These are phyloP conservation scores for Pelecanus crispus DNA, from an alignment of 2,113 vertebrate genomes.

Conservation along the genomic window DNA sequence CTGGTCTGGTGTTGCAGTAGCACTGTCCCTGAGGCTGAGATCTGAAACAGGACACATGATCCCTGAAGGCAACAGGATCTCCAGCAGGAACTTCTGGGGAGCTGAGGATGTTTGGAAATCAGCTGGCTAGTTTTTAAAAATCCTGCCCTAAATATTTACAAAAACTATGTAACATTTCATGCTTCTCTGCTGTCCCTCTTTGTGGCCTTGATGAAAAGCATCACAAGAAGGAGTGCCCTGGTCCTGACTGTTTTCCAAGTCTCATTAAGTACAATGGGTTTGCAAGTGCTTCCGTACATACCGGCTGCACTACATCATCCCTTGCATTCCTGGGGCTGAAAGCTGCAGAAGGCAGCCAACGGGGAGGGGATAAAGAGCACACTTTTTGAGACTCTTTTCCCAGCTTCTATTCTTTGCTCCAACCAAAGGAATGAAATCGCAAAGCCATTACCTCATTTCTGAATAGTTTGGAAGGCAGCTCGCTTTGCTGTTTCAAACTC, in stretches of 20 bases:
- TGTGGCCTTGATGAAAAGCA: constrained; percentile 33
- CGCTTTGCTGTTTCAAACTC: not conserved
- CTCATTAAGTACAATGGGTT: constrained; percentile 56
- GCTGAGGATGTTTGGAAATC: constrained; percentile 14
- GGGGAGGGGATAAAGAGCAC: constrained; percentile 6
- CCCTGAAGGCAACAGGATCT: not conserved
- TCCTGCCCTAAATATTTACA: constrained; percentile 48
- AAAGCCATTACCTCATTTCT: constrained; percentile 49
- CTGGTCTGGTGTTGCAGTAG: not conserved
- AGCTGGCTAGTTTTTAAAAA: not conserved
- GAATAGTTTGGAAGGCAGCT: not conserved
- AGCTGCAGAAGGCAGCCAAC: constrained; percentile 42
- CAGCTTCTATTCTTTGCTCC: constrained; percentile 37
- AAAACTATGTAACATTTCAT: constrained; percentile 19
- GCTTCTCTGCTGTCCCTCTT: not conserved
- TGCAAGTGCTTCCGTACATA: constrained; percentile 39
- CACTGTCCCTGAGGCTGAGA: not conserved
- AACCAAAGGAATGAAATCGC: constrained; percentile 34
- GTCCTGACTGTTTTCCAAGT: constrained; percentile 51
- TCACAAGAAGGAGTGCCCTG: constrained; percentile 21
- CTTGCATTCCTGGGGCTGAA: constrained; percentile 50
- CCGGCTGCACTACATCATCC: constrained; percentile 55
- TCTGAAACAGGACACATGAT: not conserved
- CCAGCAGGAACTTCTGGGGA: not conserved
- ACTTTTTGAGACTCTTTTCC: constrained; percentile 42